Evolutionary conservation across 1,140 invertebrate species (phyloP), one percentile per base, ranked within the genome.

Genomic region (Hylaeus volcanicus): DNA sequence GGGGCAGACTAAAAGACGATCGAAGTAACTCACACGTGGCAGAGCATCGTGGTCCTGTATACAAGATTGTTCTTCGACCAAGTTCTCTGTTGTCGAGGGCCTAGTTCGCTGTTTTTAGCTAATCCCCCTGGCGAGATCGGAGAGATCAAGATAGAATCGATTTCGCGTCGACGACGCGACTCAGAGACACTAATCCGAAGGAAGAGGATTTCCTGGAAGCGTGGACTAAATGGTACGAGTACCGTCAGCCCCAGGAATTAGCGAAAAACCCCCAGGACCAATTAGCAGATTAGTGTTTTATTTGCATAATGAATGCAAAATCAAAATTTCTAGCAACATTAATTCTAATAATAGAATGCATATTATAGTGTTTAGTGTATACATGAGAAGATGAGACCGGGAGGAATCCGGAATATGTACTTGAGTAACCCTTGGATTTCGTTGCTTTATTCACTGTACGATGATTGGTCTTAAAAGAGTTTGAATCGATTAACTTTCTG

Each of bases 111-210:
- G 73, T 86, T 82, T 70, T 74, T 71, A 64, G 75, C 83, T 88
- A 88, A 88, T 88, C 77, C 70, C 53, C 37, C 4, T 26, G 12
- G 11, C 5, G 4, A 82, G 86, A 87, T 82, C 72, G 68, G 26
- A 61, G 73, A 78, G 76, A 84, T 82, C 86, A 74, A 81, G 83
- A 87, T 85, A 85, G 83, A 87, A 87, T 85, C 83, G 86, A 85
- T 83, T 82, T 74, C 74, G 56, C 66, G 68, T 48, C 45, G 70
- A n/a, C 74, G 63, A 72, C 73, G 66, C 12, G 55, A 26, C 45
- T 37, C 15, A 9, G 48, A 74, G 68, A 78, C 81, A 79, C 82
- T 88, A 82, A 88, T 87, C 86, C 73, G 73, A 76, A 84, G 48
- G 80, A 86, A 86, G 81, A 61, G 76, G 76, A 74, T 75, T 83